Evolutionary conservation across 2,888 invertebrate genomes (phyloP).

Genomic region (Andrena hattorfiana): DNA sequence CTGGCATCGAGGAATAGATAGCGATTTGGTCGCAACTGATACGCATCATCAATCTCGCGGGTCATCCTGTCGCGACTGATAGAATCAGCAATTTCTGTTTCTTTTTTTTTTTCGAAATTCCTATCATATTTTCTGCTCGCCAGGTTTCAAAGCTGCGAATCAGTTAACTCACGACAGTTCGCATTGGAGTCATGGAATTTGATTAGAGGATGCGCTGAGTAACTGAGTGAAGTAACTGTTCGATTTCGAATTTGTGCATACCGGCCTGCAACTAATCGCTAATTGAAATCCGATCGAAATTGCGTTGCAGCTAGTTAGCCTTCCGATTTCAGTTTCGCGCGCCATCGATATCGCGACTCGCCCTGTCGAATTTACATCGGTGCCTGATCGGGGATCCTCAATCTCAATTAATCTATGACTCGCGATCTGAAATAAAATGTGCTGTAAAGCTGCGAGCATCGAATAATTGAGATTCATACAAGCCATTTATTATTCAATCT

Average conservation of each 20-base stretch:
- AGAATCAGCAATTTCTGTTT: too few species aligned
- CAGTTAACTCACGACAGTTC: conserved; percentile 1
- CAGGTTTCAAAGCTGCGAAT: background rate
- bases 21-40: background rate
- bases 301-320: conserved; percentile 28
- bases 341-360: conserved; percentile 7
- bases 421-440: background rate
- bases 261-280: conserved; percentile 22
- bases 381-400: background rate
- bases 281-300: conserved; percentile 45
- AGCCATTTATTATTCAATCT: background rate
- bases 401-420: background rate
- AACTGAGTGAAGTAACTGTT: conserved; percentile 20
- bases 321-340: conserved; percentile 1
- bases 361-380: background rate
- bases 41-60: conserved; percentile 2
- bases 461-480: background rate
- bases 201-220: conserved; percentile 2
- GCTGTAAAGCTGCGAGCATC: background rate
- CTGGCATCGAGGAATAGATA: background rate
- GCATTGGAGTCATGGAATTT: background rate
- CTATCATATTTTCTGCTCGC: background rate
- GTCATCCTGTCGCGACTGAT: background rate
- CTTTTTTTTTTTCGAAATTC: background rate
- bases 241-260: conserved; percentile 2